A percentile compares a stretch with the other conserved stretches of the same genome.
Conservation (phyloP, 2,888 invertebrate species). For the Bellardia bayeri region DNA sequence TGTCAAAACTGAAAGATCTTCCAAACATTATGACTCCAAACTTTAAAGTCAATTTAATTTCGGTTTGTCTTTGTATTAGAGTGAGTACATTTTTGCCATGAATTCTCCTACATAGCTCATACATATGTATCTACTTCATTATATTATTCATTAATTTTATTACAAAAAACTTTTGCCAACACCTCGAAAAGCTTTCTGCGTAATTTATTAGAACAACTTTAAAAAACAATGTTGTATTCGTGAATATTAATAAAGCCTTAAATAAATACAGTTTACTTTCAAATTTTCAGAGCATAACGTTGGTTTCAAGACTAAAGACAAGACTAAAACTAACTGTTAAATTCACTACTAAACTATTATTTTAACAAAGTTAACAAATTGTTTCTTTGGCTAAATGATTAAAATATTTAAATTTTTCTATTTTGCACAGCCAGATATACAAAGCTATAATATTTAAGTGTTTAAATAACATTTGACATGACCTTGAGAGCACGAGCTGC, state of each 20-base stretch:
- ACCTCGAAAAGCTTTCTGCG: background rate
- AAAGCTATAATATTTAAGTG: background rate
- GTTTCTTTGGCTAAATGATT: background rate
- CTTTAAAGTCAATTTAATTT: too few species aligned
- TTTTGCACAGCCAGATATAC: background rate
- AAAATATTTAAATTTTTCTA: constrained; percentile 15
- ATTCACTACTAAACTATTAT: background rate
- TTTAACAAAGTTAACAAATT: background rate
- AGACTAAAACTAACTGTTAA: constrained; percentile 1
- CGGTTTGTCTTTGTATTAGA: too few species aligned
- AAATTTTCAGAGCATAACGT: constrained; percentile 46
- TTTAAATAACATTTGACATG: constrained; percentile 11
- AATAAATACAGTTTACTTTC: constrained; percentile 1
- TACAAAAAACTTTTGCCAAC: background rate
- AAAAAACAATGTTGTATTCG: background rate
- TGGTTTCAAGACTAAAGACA: background rate
- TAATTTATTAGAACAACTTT: background rate
- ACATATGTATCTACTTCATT: too few species aligned
- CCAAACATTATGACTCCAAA: too few species aligned
- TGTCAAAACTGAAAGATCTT: too few species aligned
- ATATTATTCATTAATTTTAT: too few species aligned
- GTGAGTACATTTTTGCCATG: too few species aligned
- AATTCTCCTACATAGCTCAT: too few species aligned
- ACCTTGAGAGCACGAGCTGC: constrained; percentile 1
- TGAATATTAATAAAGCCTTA: background rate